These are phyloP conservation scores for Whitmania pigra DNA, from an alignment of 1,140 invertebrate genomes.

Conservation along the genomic window DNA sequence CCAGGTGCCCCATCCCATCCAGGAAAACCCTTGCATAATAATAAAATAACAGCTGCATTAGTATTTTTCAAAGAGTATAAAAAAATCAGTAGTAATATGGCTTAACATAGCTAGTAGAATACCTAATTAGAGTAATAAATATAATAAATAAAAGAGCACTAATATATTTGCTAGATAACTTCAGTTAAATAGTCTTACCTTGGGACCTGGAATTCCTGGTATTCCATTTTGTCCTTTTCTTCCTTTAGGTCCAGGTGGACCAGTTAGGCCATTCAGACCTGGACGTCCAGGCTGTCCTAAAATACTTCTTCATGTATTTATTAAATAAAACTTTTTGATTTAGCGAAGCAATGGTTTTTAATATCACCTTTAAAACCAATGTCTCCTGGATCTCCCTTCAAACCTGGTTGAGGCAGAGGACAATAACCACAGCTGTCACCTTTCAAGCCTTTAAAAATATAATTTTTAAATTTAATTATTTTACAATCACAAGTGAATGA, in stretches of 20 bases:
- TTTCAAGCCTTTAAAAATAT: background rate
- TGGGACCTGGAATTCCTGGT: constrained; percentile 39
- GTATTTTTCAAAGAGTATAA: too few species aligned
- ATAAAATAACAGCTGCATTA: too few species aligned
- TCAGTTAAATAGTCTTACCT: constrained; percentile 35
- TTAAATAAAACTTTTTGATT: background rate
- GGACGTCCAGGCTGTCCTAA: constrained; percentile 12
- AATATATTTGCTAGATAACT: too few species aligned
- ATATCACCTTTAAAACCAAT: background rate
- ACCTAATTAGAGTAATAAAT: too few species aligned
- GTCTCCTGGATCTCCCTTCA: constrained; percentile 1
- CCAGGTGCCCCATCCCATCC: constrained; percentile 18
- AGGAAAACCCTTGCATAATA: background rate
- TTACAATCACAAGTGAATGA: too few species aligned
- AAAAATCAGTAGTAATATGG: too few species aligned
- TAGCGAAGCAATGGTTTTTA: background rate
- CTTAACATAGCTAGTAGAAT: too few species aligned
- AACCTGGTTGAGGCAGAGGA: background rate
- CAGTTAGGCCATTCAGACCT: constrained; percentile 39
- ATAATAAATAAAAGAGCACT: too few species aligned
- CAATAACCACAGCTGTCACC: background rate
- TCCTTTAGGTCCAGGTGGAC: constrained; percentile 42
- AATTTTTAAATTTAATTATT: too few species aligned
- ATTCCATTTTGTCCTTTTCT: constrained; percentile 18
- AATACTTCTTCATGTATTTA: background rate